A percentile compares a stretch with the other conserved stretches of the same genome.
phyloP scores from a whole-genome alignment of 2,888 invertebrate genomes.

The Ametastegia equiseti region DNA sequence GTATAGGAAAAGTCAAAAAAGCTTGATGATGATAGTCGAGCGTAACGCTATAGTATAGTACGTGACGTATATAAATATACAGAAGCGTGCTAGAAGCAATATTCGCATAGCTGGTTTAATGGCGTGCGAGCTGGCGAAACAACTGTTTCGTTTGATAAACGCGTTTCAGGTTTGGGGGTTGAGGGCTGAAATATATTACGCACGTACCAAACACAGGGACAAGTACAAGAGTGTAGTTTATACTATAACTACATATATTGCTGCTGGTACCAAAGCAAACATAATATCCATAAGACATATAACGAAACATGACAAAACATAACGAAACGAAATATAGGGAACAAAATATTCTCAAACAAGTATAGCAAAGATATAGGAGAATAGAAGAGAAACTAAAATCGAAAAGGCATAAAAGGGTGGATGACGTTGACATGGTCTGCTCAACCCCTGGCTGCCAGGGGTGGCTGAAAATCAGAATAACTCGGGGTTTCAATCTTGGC shows the following conservation, averaged over 20 bases:
- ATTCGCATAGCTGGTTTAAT: conserved; percentile 13
- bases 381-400: neutral
- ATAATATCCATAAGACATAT: too few relatives aligned
- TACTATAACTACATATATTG: too few relatives aligned
- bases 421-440: neutral
- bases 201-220: too few relatives aligned
- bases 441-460: too few relatives aligned
- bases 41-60: conserved; percentile 1
- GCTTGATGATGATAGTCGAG: neutral
- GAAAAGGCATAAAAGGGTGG: neutral
- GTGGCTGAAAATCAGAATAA: too few relatives aligned
- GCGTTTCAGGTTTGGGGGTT: too few relatives aligned
- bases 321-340: too few relatives aligned
- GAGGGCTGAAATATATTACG: neutral
- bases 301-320: neutral
- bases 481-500: conserved; percentile 20
- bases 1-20: too few relatives aligned
- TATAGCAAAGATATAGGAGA: neutral
- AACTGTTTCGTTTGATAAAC: conserved; percentile 40
- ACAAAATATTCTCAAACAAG: too few relatives aligned
- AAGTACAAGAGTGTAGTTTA: too few relatives aligned
- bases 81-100: neutral
- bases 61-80: conserved; percentile 4
- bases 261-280: neutral
- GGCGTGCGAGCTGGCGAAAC: conserved; percentile 38